A percentile compares a stretch with the other conserved stretches of the same genome.
These are phyloP conservation scores for Sebastes melanostomus DNA, from an alignment of 2,797 vertebrate species.

Conservation along the genomic window DNA sequence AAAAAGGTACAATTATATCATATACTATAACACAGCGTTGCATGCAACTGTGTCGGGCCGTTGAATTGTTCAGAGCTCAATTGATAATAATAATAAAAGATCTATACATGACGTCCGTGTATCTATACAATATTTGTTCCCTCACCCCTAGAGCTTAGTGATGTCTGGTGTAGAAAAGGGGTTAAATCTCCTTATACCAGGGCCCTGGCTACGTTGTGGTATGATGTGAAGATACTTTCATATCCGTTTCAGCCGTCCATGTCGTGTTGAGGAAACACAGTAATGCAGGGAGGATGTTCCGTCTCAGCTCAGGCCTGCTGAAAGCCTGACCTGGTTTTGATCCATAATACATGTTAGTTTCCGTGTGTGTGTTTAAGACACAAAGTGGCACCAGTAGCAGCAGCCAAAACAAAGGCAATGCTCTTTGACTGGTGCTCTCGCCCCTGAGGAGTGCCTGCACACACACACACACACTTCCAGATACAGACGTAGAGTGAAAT, in stretches of 20 bases:
- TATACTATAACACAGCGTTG: background rate
- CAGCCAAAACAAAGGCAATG: conserved; percentile 70
- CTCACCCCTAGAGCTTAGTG: background rate
- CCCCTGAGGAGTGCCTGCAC: conserved; percentile 28
- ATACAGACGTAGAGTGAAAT: background rate
- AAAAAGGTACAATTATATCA: conserved; percentile 8
- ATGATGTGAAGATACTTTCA: background rate
- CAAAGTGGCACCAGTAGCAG: conserved; percentile 64
- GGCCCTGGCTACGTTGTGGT: background rate
- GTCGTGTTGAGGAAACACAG: background rate
- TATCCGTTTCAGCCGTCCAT: conserved; percentile 21
- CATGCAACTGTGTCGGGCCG: background rate
- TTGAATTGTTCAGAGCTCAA: no score
- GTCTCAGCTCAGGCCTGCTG: conserved; percentile 40
- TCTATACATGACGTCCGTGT: no score
- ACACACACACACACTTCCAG: background rate
- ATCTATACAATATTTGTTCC: no score
- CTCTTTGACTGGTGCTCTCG: conserved; percentile 50
- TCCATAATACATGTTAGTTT: conserved; percentile 59
- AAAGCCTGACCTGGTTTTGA: conserved; percentile 61
- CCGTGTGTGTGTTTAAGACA: conserved; percentile 43
- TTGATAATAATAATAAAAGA: no score
- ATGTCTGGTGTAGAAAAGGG: background rate
- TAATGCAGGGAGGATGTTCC: conserved; percentile 16
- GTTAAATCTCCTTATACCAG: background rate